Evolutionary conservation across 2,888 invertebrate genomes (phyloP).

Genomic region (Boloria euphrosyne): DNA sequence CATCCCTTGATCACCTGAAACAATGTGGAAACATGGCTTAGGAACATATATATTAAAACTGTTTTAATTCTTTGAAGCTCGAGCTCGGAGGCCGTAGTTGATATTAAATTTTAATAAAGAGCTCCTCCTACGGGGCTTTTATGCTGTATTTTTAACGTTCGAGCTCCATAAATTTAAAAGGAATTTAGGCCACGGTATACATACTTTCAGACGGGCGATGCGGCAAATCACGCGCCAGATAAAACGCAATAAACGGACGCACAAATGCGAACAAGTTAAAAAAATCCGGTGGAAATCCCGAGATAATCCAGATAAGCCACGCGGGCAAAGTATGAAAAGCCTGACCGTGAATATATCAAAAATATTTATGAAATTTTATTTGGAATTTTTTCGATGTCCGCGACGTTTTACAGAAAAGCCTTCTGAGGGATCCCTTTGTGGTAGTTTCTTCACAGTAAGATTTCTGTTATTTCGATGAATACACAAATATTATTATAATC

Average conservation of each 20-base stretch:
- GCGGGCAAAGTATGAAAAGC: constrained; percentile 72
- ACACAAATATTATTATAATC: constrained; percentile 27
- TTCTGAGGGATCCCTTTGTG: constrained; percentile 27
- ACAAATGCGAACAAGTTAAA: constrained; percentile 71
- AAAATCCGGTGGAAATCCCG: constrained; percentile 64
- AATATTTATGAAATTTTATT: constrained; percentile 75
- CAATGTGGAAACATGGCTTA: constrained; percentile 9
- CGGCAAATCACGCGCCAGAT: constrained; percentile 63
- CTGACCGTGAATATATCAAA: constrained; percentile 80
- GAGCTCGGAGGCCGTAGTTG: constrained; percentile 55
- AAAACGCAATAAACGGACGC: constrained; percentile 70
- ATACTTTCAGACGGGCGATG: constrained; percentile 58
- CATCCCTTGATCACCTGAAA: constrained; percentile 44
- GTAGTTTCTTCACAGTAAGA: constrained; percentile 21
- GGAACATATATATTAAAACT: constrained; percentile 36
- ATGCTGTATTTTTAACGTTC: constrained; percentile 43
- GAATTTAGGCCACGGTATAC: constrained; percentile 65
- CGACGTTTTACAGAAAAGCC: constrained; percentile 12
- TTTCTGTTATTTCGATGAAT: constrained; percentile 25
- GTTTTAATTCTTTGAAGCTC: constrained; percentile 57
- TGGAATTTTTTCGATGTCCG: constrained; percentile 56
- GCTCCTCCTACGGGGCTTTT: constrained; percentile 54
- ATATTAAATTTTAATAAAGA: constrained; percentile 71
- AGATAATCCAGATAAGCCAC: constrained; percentile 80
- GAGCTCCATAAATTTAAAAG: constrained; percentile 58